These are phyloP conservation scores for Butorides virescens DNA, from an alignment of 2,113 vertebrate genomes.

Conservation along the genomic window DNA sequence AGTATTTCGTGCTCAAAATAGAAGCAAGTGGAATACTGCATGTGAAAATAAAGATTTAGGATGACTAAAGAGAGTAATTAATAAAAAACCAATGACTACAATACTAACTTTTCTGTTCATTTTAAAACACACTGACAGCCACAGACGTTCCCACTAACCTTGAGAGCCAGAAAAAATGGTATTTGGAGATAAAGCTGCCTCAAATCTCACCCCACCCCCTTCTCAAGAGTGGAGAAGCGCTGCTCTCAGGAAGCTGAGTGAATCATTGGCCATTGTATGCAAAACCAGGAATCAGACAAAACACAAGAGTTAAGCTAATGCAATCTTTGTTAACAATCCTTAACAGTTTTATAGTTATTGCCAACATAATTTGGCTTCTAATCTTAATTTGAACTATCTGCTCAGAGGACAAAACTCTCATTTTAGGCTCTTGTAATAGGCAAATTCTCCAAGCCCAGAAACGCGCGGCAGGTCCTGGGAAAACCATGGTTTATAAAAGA, in stretches of 20 bases:
- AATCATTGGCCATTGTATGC: neutral
- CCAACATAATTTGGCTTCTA: neutral
- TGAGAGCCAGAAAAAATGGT: neutral
- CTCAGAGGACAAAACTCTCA: neutral
- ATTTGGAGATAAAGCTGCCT: neutral
- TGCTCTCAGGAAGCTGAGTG: neutral
- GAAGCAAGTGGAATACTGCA: neutral
- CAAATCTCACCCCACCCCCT: neutral
- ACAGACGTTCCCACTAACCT: neutral
- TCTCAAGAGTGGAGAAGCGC: neutral
- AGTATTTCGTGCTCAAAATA: neutral
- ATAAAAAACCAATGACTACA: neutral
- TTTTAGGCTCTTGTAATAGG: neutral
- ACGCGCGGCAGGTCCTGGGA: neutral
- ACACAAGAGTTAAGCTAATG: neutral
- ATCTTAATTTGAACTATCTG: neutral
- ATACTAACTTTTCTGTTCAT: neutral
- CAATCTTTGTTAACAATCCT: neutral
- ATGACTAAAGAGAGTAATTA: neutral
- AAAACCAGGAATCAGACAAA: neutral
- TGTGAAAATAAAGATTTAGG: neutral
- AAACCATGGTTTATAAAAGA: constrained; percentile 18
- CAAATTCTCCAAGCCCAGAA: neutral
- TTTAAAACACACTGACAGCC: neutral
- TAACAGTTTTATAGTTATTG: neutral